Base-by-base conservation (phyloP, 2,888 invertebrate species). In the Onthophagus sagittarius region DNA sequence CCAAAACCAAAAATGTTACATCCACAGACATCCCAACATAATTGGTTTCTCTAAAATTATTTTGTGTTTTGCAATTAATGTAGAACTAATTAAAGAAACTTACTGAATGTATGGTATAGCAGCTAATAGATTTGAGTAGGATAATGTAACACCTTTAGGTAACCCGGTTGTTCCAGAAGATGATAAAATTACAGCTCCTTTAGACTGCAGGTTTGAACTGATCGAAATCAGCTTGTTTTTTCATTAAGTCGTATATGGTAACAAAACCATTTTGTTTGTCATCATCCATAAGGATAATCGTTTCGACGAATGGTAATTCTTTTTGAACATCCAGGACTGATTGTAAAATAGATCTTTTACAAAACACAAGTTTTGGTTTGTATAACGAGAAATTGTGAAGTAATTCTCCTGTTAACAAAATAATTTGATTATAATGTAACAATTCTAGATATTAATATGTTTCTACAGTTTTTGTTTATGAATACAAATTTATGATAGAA, bases 111-210 rank as follows among this genome's bases (percentile, higher is more conserved):
- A 64, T 9, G 70, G 33, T 62, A 62, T 15, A 32, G 39, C n/a
- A 33, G 65, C 65, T 13, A 70, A 31, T n/a, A 80, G 39, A 72
- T 91, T 91, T 72, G 86, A 83, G 81, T 91, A 90, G 4, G 90
- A 89, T 67, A 91, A 81, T 83, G 88, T 86, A 0, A 91, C 91
- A 33, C 90, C 91, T 83, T 92, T 92, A 0, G 91, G 90, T 79
- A 91, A 83, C 0, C 92, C 92, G 9, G 89, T 89, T 0, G 93
- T 93, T 65, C 92, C 92, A 73, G 92, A 92, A 62, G 92, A 92
- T 82, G 89, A 91, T 74, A 91, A 69, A 32, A 82, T 78, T 32
- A 79, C 77, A 5, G 80, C 80, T 0, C 78, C 75, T 2, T 78
- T 76, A 15, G 77, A 74, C 7, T 64, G 15, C 5, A 15, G 64